Base-by-base conservation (phyloP, 2,113 vertebrate genomes). In the Megalops atlanticus region DNA sequence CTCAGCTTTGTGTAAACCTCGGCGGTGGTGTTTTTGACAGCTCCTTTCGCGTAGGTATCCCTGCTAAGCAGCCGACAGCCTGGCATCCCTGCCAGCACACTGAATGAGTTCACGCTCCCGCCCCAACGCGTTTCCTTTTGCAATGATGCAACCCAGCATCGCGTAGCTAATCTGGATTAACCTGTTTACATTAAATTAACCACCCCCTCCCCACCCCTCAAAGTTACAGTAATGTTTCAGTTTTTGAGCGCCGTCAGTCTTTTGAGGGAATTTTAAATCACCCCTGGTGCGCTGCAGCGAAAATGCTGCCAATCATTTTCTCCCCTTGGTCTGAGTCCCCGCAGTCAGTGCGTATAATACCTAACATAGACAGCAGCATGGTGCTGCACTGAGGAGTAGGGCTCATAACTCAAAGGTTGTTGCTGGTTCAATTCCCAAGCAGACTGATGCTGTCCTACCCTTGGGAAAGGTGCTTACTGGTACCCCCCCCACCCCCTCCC, bases 181-280 rank as follows among this genome's bases (percentile, higher is more conserved):
- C 83, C 90, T 81, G 87, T 85, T 89, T 88, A 87, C 85, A 89
- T 87, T 81, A 88, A 16, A 85, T 89, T 84, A 88, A 16, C 76
- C 15, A 85, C 78, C 69, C 85, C 58, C 68, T 79, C 78, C 82
- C 78, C 4, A 45, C 27, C 27, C 10, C 39, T 71, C 49, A 64
- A 78, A 79, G 87, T 82, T 86, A 81, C 83, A 82, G 83, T 82
- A 76, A 38, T 81, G 73, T 84, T 89, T 88, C 85, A 88, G 77
- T 86, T 79, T 81, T 79, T 83, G 75, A 79, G 80, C 80, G 77
- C 73, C 58, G 89, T 91, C 92, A 84, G 87, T 90, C 81, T 80
- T 77, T 64, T 79, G 85, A 76, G 68, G 72, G 81, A 90, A 85
- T 83, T 82, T 81, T 77, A 86, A 87, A 89, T 87, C 85, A 87